Evolutionary conservation across 2,113 vertebrate genomes (phyloP).

Genomic region (Nanger granti): DNA sequence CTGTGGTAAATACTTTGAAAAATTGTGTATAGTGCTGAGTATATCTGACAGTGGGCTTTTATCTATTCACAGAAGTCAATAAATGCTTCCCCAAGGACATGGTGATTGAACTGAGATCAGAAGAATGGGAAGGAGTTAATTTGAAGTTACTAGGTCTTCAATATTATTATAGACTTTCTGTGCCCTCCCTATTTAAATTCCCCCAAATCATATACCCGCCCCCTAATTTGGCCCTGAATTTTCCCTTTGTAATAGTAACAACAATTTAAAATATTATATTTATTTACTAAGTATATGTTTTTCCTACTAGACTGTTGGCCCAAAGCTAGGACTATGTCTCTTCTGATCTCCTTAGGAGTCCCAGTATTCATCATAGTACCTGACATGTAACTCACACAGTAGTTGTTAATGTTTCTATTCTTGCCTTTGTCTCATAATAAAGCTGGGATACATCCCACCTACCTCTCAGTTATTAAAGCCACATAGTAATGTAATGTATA

Average conservation of each 20-base stretch:
- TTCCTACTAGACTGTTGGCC: background rate
- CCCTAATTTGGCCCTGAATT: background rate
- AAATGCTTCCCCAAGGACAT: background rate
- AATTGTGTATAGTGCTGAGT: background rate
- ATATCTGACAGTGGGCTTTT: background rate
- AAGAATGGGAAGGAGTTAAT: background rate
- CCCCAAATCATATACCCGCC: background rate
- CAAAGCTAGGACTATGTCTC: background rate
- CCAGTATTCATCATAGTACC: background rate
- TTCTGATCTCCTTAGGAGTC: background rate
- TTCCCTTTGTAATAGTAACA: background rate
- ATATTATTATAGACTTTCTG: background rate
- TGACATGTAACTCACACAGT: background rate
- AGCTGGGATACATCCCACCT: background rate
- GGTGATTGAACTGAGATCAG: background rate
- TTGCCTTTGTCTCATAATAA: background rate
- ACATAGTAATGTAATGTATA: background rate
- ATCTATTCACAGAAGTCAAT: background rate
- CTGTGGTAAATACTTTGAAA: background rate
- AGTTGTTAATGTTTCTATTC: background rate
- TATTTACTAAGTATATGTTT: background rate
- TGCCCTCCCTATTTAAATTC: background rate
- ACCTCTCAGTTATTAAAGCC: background rate
- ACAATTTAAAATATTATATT: background rate
- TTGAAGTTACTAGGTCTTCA: background rate